These are phyloP conservation scores for Thamnophis sirtalis DNA, from an alignment of 2,113 vertebrate genomes.

Conservation along the genomic window DNA sequence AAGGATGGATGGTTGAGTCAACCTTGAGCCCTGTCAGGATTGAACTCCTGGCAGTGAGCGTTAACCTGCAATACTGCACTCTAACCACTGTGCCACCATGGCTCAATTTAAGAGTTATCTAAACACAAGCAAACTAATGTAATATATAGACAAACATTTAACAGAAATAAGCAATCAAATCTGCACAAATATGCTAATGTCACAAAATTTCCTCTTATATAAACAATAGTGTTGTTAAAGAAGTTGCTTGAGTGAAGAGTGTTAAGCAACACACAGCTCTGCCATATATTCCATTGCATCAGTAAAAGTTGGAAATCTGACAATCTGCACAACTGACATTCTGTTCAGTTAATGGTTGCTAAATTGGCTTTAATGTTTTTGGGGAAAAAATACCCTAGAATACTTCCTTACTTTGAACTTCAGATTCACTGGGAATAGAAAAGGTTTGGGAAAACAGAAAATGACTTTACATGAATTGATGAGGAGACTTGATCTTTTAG, in stretches of 20 bases:
- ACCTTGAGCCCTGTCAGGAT: not conserved
- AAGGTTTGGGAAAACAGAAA: not conserved
- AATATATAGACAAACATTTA: not conserved
- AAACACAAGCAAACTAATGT: not conserved
- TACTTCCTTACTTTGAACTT: not conserved
- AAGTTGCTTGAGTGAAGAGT: not conserved
- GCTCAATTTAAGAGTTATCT: not conserved
- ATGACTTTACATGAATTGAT: not conserved
- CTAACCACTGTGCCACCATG: not conserved
- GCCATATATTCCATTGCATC: not conserved
- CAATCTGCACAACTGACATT: not conserved
- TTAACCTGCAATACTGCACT: not conserved
- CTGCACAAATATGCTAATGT: constrained; percentile 4
- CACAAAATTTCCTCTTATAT: not conserved
- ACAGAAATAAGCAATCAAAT: not conserved
- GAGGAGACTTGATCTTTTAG: not conserved
- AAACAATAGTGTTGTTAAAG: not conserved
- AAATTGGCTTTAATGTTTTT: not conserved
- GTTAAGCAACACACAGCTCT: not conserved
- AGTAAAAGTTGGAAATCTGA: not conserved
- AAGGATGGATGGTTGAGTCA: not conserved
- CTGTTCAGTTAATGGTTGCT: not conserved
- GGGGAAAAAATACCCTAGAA: not conserved
- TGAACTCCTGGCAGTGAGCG: not conserved
- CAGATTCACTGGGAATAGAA: not conserved